A percentile compares a stretch with the other conserved stretches of the same genome.
These are phyloP conservation scores for Tachysurus fulvidraco DNA, from an alignment of 2,113 vertebrate species.

Conservation along the genomic window DNA sequence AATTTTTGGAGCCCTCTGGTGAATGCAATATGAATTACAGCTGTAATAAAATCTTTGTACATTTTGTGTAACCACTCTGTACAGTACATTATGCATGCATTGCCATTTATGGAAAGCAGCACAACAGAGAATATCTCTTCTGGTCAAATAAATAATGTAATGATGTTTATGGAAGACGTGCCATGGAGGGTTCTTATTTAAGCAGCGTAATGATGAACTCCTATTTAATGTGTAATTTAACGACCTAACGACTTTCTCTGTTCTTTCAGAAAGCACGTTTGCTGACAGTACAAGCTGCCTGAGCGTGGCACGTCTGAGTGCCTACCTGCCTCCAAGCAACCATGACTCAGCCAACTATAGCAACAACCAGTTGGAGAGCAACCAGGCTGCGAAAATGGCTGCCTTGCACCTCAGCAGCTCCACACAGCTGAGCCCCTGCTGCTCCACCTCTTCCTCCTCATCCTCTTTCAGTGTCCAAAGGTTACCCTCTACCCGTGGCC, in stretches of 20 bases:
- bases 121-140: neutral
- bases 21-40: neutral
- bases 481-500: constrained; percentile 57
- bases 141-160: neutral
- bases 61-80: neutral
- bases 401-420: constrained; percentile 82
- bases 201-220: constrained; percentile 2
- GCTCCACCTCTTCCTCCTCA: constrained; percentile 65
- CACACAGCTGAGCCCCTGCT: constrained; percentile 85
- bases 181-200: neutral
- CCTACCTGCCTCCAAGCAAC: constrained; percentile 91
- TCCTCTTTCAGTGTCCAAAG: constrained; percentile 58
- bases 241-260: constrained; percentile 10
- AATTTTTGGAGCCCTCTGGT: neutral
- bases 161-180: neutral
- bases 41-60: neutral
- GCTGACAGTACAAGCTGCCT: constrained; percentile 90
- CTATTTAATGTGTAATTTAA: neutral
- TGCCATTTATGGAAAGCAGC: neutral
- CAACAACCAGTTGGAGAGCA: constrained; percentile 97
- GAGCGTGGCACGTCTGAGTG: constrained; percentile 86
- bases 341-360: constrained; percentile 97
- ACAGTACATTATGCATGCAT: neutral
- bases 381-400: constrained; percentile 93
- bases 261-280: constrained; percentile 85